Evolutionary conservation across 1,140 invertebrate species (phyloP).

Genomic region (Drosophila simulans): DNA sequence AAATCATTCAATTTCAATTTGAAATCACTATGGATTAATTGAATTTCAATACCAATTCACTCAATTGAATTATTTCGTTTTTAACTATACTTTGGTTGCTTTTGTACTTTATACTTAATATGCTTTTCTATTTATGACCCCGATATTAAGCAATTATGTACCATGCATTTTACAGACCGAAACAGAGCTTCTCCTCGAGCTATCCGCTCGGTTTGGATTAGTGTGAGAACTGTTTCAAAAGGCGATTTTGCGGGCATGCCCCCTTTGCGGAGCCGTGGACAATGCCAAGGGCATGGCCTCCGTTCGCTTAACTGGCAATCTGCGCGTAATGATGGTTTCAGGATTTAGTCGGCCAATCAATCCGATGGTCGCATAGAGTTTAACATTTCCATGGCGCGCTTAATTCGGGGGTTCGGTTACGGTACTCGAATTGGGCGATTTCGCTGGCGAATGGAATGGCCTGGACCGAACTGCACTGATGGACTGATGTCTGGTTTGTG

Average conservation of each 20-base stretch:
- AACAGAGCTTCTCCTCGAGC: no score
- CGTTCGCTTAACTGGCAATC: constrained; percentile 1
- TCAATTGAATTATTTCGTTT: no score
- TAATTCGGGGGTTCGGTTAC: constrained; percentile 71
- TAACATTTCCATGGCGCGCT: constrained; percentile 12
- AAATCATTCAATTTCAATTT: no score
- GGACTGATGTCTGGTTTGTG: not conserved
- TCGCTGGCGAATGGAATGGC: not conserved
- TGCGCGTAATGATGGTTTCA: constrained; percentile 1
- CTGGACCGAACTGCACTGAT: not conserved
- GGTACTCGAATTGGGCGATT: constrained; percentile 54
- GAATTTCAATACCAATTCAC: no score
- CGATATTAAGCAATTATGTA: no score
- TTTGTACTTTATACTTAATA: no score
- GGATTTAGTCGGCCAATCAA: constrained; percentile 10
- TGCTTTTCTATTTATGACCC: no score
- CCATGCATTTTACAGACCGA: not conserved
- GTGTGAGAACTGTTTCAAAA: constrained; percentile 1
- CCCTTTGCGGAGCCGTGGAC: not conserved
- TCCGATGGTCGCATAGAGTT: constrained; percentile 7
- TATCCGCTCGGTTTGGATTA: not conserved
- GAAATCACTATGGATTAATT: no score
- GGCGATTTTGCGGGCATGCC: not conserved
- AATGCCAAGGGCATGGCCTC: constrained; percentile 5
- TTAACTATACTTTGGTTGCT: no score